Evolutionary conservation across 2,113 vertebrate species (phyloP), one percentile per base, ranked within the genome.

Genomic region (Condylura cristata): DNA sequence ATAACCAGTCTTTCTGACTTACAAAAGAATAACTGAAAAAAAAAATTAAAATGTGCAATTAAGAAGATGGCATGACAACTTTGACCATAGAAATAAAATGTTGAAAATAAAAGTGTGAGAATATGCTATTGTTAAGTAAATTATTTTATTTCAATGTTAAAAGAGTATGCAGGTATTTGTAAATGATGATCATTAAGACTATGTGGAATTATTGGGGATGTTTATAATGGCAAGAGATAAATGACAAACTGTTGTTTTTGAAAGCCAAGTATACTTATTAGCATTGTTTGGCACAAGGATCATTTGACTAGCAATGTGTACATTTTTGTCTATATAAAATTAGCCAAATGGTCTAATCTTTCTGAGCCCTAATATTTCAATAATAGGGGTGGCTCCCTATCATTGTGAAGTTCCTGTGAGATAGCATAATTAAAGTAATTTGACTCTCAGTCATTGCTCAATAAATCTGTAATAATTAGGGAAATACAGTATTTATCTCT

Each of bases 341-440:
- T 80, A 86, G 24, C 41, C 13, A 95, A 86, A 86, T 37, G 60
- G 9, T 60, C 84, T 58, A 39, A 68, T 80, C 37, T 84, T 65
- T 53, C 12, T 79, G 22, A 41, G 14, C 63, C 68, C 39, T 48
- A 85, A 87, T 71, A 58, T 89, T 60, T 87, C 28, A 26, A 34
- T 81, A 76, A 88, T 61, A 85, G 26, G 20, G 68, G 18, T 7
- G 76, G 66, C 17, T 74, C 79, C 16, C 39, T n/a, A 56, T 65
- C n/a, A 61, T 53, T 39, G 51, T 80, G 76, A 95, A 60, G 16
- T 90, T 56, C 60, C 22, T 17, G n/a, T 63, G 58, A 48, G 12
- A 39, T 22, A 79, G 26, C 70, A 66, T 75, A 92, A 61, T 51
- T 89, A 76, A 86, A 72, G 78, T 63, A 6, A 93, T 89, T 41